Base-by-base conservation (phyloP, 2,797 vertebrate genomes). In the Helostoma temminkii region DNA sequence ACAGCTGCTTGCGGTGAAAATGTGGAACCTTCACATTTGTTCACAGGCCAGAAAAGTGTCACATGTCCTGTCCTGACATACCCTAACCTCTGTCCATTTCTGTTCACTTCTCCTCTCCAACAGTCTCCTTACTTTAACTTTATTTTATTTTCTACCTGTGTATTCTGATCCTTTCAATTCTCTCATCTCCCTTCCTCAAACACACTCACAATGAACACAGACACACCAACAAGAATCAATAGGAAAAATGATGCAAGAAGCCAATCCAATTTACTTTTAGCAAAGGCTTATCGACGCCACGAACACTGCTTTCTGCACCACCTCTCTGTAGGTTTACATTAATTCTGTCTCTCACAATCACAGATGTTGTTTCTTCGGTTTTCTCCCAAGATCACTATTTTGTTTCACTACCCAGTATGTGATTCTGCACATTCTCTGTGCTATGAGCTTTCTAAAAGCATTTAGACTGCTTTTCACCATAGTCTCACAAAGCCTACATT, bases 181-280 rank as follows among this genome's bases (percentile, higher is more conserved):
- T 49, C 30, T 50, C 46, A 24, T 34, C 54, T 45, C 25, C 37
- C 66, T 34, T 58, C 49, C 59, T 81, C 45, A 74, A 74, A 76
- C 48, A 21, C 15, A 36, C 54, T 81, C 74, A 61, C 66, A 41
- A 41, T 65, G 54, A 88, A 80, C 69, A 50, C 37, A 41, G 56
- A 80, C 68, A 76, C 73, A 60, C 76, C 72, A 60, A 50, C 54
- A 22, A 25, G 62, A 80, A 90, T 80, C 76, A 57, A 91, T 83
- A 56, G 52, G 60, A 32, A 68, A 88, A 87, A 89, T 83, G 88
- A 90, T 65, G 74, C 80, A 89, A 84, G 81, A 68, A 87, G 71
- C 73, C 87, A 70, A 81, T 86, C 74, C 81, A 88, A 87, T 91
- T 86, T 84, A 80, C 83, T 83, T 67, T 63, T 58, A 48, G 69